phyloP scores from a whole-genome alignment of 1,140 invertebrate species.

The Cydia amplana region DNA sequence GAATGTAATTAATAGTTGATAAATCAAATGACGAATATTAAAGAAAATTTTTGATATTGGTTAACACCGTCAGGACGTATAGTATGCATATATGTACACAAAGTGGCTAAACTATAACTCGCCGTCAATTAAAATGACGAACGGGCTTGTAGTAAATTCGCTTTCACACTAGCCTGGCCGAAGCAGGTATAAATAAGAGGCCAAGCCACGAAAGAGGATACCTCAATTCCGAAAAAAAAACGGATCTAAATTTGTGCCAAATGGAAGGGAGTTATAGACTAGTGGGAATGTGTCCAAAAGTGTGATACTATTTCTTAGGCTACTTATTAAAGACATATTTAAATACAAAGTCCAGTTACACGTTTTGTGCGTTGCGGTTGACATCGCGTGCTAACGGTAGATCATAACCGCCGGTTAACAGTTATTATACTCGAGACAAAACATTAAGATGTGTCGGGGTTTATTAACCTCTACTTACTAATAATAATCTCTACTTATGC shows the following conservation, averaged over 20 bases:
- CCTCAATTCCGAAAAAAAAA: too few species aligned
- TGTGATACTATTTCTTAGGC: neutral
- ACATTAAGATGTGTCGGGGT: slow-evolving; percentile 26
- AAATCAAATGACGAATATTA: slow-evolving; percentile 48
- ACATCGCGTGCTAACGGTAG: slow-evolving; percentile 60
- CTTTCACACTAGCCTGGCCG: too few species aligned
- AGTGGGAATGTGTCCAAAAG: too few species aligned
- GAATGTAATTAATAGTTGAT: slow-evolving; percentile 61
- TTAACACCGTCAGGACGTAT: too few species aligned
- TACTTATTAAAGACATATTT: neutral
- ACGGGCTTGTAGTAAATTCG: too few species aligned
- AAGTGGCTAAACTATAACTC: too few species aligned
- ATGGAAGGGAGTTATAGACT: too few species aligned
- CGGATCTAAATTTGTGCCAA: too few species aligned
- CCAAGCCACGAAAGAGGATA: too few species aligned
- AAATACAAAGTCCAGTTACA: slow-evolving; percentile 37
- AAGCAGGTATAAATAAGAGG: too few species aligned
- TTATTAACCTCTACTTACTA: slow-evolving; percentile 23
- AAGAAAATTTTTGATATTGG: slow-evolving; percentile 5
- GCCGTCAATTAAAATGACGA: too few species aligned
- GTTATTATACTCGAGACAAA: slow-evolving; percentile 38
- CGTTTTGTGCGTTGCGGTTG: slow-evolving; percentile 54
- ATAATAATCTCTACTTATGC: slow-evolving; percentile 2
- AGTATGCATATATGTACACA: too few species aligned
- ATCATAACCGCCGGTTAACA: slow-evolving; percentile 51